phyloP scores from a whole-genome alignment of 2,113 vertebrate genomes.

The Ammodramus savannarum region DNA sequence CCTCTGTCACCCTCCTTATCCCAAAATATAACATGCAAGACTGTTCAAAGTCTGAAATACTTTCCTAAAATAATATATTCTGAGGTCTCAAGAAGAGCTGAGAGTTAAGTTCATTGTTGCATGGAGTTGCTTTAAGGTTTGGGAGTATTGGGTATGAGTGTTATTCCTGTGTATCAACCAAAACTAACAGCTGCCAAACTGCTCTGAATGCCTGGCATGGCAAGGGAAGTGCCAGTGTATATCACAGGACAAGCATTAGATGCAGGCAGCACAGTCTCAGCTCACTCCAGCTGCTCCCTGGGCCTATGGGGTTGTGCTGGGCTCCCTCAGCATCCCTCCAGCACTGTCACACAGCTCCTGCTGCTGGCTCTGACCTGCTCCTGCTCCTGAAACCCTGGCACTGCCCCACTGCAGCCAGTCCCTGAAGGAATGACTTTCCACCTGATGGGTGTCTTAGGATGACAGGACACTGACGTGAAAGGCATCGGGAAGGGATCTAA shows the following conservation, averaged over 20 bases:
- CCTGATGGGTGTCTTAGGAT: not conserved
- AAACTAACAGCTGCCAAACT: not conserved
- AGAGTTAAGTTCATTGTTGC: not conserved
- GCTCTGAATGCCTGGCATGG: not conserved
- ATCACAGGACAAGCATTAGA: not conserved
- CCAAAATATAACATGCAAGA: not conserved
- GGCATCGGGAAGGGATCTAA: not conserved
- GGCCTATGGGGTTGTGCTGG: not conserved
- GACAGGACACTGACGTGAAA: not conserved
- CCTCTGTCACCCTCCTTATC: not conserved
- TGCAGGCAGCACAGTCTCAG: not conserved
- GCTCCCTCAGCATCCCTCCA: not conserved
- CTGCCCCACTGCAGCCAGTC: not conserved
- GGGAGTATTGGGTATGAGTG: not conserved
- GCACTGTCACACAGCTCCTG: not conserved
- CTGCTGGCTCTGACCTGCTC: not conserved
- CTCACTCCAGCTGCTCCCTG: not conserved
- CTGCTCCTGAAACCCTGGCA: not conserved
- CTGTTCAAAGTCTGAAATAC: not conserved
- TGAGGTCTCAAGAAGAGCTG: not conserved
- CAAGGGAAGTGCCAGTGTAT: not conserved
- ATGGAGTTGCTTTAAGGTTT: not conserved
- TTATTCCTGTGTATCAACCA: not conserved
- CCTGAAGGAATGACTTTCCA: not conserved
- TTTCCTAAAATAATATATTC: not conserved